Conservation (phyloP, 2,888 invertebrate genomes). For the Nysson spinosus region DNA sequence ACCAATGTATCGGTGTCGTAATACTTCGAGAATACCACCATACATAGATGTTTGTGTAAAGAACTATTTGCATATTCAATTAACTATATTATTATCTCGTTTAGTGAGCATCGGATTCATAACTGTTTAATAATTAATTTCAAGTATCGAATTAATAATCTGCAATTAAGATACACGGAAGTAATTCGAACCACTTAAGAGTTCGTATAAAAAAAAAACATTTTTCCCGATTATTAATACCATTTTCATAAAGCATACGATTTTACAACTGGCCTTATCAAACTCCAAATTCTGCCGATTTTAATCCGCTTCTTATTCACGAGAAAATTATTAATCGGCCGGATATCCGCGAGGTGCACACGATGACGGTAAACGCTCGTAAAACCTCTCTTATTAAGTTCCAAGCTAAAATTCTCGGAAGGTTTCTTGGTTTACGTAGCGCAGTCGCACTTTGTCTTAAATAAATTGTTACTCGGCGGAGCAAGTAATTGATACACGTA, state of each 20-base stretch:
- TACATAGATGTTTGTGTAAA: no score
- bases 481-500: slow-evolving; percentile 27
- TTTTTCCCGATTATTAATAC: slow-evolving; percentile 6
- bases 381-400: slow-evolving; percentile 31
- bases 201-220: no score
- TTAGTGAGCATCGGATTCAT: no score
- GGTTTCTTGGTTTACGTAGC: slow-evolving; percentile 2
- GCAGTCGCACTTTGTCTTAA: slow-evolving; percentile 31
- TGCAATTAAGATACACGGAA: no score
- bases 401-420: slow-evolving; percentile 27
- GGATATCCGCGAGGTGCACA: slow-evolving; percentile 2
- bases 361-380: slow-evolving; percentile 26
- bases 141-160: no score
- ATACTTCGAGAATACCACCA: no score
- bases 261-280: slow-evolving; percentile 22
- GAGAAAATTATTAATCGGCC: not conserved
- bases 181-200: no score
- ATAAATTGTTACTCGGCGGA: slow-evolving; percentile 47
- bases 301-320: not conserved
- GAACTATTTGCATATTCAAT: no score
- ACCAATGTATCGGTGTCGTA: no score
- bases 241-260: slow-evolving; percentile 7
- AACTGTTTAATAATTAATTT: no score
- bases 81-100: no score
- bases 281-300: no score